Evolutionary conservation across 2,888 invertebrate species (phyloP).

Genomic region (Mimachlamys varia): DNA sequence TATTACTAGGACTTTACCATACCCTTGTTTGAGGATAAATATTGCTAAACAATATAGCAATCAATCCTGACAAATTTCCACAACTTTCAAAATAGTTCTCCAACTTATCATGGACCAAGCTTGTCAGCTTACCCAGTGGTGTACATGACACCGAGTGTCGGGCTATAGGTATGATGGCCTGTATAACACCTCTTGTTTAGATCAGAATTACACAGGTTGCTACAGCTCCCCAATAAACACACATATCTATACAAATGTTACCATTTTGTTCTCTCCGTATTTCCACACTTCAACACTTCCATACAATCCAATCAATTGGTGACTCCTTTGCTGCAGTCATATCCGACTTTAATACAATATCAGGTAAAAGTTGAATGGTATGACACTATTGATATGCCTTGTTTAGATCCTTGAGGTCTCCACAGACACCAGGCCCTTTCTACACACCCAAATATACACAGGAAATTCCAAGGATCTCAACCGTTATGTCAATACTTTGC

Average conservation of each 20-base stretch:
- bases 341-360: not conserved
- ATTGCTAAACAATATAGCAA: not conserved
- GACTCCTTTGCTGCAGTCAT: not conserved
- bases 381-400: not conserved
- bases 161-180: not conserved
- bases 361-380: not conserved
- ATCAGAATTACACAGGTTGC: not conserved
- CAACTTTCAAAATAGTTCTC: not conserved
- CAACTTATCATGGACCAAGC: not conserved
- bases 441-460: not conserved
- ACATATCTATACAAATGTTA: slow-evolving; percentile 12
- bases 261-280: not conserved
- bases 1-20: not conserved
- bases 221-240: slow-evolving; percentile 28
- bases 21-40: not conserved
- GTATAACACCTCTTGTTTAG: not conserved
- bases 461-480: not conserved
- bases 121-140: not conserved
- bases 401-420: not conserved
- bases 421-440: not conserved
- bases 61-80: not conserved
- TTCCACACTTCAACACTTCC: not conserved
- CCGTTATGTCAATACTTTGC: not conserved
- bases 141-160: not conserved
- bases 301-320: not conserved